A percentile compares a stretch with the other conserved stretches of the same genome.
These are phyloP conservation scores for Pollenia angustigena DNA, from an alignment of 2,888 invertebrate species.

Conservation along the genomic window DNA sequence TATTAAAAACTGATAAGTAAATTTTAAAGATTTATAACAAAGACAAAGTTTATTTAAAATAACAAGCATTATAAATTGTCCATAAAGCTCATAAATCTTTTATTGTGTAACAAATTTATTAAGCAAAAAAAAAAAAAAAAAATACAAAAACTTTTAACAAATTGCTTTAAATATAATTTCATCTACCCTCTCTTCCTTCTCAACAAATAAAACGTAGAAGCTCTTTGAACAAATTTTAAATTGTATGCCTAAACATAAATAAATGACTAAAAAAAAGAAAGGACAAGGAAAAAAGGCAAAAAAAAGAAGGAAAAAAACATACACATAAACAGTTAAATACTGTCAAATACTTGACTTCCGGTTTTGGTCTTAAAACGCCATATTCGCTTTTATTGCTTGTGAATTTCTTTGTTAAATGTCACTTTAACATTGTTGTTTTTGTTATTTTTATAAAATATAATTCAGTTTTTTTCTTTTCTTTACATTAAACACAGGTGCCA, in stretches of 20 bases:
- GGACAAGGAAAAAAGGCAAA: neutral
- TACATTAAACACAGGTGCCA: constrained; percentile 89
- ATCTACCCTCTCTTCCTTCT: too few species aligned
- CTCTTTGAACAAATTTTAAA: constrained; percentile 13
- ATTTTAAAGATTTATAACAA: too few species aligned
- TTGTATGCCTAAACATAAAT: neutral
- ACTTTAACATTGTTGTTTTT: neutral
- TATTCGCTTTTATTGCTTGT: constrained; percentile 9
- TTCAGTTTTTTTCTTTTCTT: constrained; percentile 5
- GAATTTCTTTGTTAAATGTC: neutral
- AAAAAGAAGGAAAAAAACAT: neutral
- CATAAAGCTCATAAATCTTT: too few species aligned
- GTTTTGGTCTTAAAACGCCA: neutral
- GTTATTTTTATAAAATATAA: neutral
- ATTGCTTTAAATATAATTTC: too few species aligned
- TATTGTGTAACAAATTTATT: too few species aligned
- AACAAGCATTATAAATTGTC: too few species aligned
- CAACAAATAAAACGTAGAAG: neutral
- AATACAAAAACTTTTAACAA: neutral
- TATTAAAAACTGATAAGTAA: too few species aligned
- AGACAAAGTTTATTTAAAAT: too few species aligned
- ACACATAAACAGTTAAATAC: constrained; percentile 1
- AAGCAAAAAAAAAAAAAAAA: neutral
- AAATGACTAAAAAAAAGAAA: too few species aligned
- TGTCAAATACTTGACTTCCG: constrained; percentile 40